These are phyloP conservation scores for Saturnia japonica DNA, from an alignment of 2,888 invertebrate species.

Conservation along the genomic window DNA sequence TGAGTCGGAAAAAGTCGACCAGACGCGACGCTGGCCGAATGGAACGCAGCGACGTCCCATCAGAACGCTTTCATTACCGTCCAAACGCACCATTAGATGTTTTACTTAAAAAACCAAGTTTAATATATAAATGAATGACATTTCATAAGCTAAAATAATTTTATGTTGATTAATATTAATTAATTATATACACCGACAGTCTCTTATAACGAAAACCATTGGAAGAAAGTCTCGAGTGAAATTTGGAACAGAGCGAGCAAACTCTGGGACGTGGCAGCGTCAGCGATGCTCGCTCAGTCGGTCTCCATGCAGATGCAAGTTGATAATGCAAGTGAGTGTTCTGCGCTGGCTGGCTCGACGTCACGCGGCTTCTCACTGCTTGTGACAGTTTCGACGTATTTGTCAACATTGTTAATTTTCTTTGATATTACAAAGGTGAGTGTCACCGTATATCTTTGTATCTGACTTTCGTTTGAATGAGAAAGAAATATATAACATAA, in stretches of 20 bases:
- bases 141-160: background rate
- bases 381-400: constrained; percentile 31
- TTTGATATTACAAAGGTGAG: background rate
- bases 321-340: constrained; percentile 68
- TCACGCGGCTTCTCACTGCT: constrained; percentile 24
- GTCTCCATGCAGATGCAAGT: constrained; percentile 74
- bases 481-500: background rate
- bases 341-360: constrained; percentile 31
- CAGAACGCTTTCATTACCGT: too few relatives aligned
- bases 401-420: constrained; percentile 23
- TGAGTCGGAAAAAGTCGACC: too few relatives aligned
- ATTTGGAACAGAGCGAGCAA: constrained; percentile 75
- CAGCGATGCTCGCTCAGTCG: constrained; percentile 75
- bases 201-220: constrained; percentile 41
- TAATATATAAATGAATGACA: background rate
- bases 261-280: constrained; percentile 77
- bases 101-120: background rate
- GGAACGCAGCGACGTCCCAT: too few relatives aligned
- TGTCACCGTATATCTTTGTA: background rate
- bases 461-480: background rate
- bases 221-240: constrained; percentile 73
- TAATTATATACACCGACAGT: constrained; percentile 21
- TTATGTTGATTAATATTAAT: background rate
- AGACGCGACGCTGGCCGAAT: too few relatives aligned
- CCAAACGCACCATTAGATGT: too few relatives aligned